Percentiles rank a stretch among this genome's conserved stretches.
Conservation (phyloP, 2,888 invertebrate species). For the Nomada hirtipes region DNA sequence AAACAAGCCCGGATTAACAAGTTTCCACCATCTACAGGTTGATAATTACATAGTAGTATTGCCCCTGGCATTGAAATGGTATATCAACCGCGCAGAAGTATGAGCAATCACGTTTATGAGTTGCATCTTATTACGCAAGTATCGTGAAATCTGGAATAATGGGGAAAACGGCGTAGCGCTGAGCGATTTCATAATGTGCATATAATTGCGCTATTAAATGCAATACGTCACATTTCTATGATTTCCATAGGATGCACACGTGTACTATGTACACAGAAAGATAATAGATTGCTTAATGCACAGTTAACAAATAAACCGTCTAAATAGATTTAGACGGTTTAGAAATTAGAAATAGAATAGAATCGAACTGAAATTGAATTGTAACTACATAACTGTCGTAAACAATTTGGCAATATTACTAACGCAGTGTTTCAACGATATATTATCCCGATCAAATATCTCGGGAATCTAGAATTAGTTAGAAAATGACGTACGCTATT, state of each 20-base stretch:
- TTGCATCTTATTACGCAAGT: constrained; percentile 32
- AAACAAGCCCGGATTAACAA: background rate
- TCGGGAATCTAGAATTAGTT: background rate
- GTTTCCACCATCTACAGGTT: background rate
- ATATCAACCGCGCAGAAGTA: background rate
- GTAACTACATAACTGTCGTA: background rate
- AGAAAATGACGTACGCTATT: background rate
- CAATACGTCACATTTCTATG: background rate
- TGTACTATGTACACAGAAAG: background rate
- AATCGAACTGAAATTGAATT: too few relatives aligned
- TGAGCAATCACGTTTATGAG: background rate
- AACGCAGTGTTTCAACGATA: background rate
- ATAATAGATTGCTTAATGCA: background rate
- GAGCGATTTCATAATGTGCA: constrained; percentile 14
- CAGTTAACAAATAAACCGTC: too few relatives aligned
- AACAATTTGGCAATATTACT: background rate
- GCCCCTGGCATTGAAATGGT: constrained; percentile 45
- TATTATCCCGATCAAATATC: background rate
- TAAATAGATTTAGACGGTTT: too few relatives aligned
- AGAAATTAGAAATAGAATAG: too few relatives aligned
- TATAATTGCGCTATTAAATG: background rate
- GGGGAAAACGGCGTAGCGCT: background rate
- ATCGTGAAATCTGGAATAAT: constrained; percentile 2
- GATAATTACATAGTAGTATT: constrained; percentile 13
- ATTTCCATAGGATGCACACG: background rate